Base-by-base conservation (phyloP, 1,140 invertebrate genomes). In the Lordiphosa mommai region DNA sequence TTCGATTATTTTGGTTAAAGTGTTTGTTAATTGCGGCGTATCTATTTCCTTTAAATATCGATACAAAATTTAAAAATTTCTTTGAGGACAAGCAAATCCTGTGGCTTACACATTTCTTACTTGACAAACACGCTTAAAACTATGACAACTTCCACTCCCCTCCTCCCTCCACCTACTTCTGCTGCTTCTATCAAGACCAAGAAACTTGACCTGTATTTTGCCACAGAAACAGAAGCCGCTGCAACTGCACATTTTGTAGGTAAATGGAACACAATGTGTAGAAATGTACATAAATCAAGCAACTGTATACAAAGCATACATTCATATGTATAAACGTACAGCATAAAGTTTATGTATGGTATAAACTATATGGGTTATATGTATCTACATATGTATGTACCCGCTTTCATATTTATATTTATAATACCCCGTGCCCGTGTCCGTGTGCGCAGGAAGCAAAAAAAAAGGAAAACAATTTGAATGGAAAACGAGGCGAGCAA, bases 401-500 rank as follows among this genome's bases (percentile, higher is more conserved):
- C 32, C 34, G 44, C 43, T 52, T 53, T 61, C 58, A 67, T 70
- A 70, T 61, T 51, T 50, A 64, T 58, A 44, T 47, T 63, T 68
- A 58, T 71, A 67, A 48, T 48, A 30, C 32, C 47, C 47, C 30
- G 33, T 34, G 16, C 4, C 10, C 23, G 40, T 43, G 40, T 43
- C 17, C 27, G 40, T 43, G 10, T 40, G 20, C 12, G 27, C n/a
- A 32, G 53, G 40, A 37, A 27, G 20, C 16, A 2, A 23, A 7
- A 27, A 27, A 61, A 71, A 68, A 68, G 68, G 64, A 71, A 71
- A 71, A 59, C 64, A 68, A 71, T 68, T 71, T 71, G 64, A 68
- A 71, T 71, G 64, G 68, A 66, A 71, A 71, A 71, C 67, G 63
- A 68, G 64, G 63, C 67, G 63, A 70, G 57, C 61, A 70, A 61